Evolutionary conservation across 2,888 invertebrate genomes (phyloP).

Genomic region (Phytoseiulus persimilis): DNA sequence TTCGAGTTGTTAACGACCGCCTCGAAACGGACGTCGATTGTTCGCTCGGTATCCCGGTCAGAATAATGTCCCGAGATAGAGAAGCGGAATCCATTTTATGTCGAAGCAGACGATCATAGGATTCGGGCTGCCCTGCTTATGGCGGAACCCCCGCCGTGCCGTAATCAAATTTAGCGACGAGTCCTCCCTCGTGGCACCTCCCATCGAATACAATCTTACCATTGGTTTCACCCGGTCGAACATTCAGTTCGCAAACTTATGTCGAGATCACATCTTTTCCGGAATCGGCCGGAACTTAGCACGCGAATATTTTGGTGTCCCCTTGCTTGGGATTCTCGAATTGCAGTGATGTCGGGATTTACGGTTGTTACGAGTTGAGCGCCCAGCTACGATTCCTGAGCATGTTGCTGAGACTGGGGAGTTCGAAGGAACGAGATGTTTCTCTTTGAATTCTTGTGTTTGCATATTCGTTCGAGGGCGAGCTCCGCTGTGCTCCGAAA

Average conservation of each 20-base stretch:
- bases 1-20: too few relatives aligned
- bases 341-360: too few relatives aligned
- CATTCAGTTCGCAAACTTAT: background rate
- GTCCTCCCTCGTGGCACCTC: background rate
- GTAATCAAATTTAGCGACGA: background rate
- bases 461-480: too few relatives aligned
- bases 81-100: background rate
- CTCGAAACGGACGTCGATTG: background rate
- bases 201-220: background rate
- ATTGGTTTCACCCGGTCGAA: background rate
- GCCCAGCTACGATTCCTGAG: too few relatives aligned
- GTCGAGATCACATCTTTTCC: background rate
- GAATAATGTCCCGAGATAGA: background rate
- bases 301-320: too few relatives aligned
- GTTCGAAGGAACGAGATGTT: too few relatives aligned
- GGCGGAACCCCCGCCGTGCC: background rate
- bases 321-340: too few relatives aligned
- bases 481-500: too few relatives aligned
- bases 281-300: background rate
- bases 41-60: background rate
- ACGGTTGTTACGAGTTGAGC: too few relatives aligned
- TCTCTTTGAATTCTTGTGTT: too few relatives aligned
- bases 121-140: background rate
- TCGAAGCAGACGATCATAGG: background rate
- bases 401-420: too few relatives aligned